A percentile compares a stretch with the other conserved stretches of the same genome.
phyloP scores from a whole-genome alignment of 2,113 vertebrate genomes.

The Phasianus colchicus region DNA sequence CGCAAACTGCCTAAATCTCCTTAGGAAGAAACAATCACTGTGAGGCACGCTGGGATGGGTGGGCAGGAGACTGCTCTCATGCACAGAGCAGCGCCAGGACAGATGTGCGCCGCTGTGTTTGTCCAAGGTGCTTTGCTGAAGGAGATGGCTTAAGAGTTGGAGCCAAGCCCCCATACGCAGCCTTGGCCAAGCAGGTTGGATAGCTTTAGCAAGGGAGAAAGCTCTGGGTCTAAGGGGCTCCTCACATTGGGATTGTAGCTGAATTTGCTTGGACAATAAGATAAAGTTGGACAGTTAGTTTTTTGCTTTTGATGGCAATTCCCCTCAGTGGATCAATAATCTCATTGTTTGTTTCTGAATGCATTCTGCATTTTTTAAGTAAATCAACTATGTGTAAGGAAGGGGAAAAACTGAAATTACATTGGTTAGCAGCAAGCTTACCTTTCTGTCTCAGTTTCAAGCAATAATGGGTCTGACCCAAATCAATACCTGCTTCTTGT shows the following conservation, averaged over 20 bases:
- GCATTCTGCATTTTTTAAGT: neutral
- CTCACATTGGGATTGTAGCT: accelerated
- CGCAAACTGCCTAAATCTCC: slow-evolving; percentile 85
- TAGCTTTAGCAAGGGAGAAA: neutral
- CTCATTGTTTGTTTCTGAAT: neutral
- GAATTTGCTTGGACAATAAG: neutral
- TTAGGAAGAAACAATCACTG: slow-evolving; percentile 83
- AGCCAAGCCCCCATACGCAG: accelerated
- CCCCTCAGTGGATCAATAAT: neutral
- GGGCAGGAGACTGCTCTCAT: neutral
- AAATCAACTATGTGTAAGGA: neutral
- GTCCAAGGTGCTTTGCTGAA: accelerated
- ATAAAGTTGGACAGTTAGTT: neutral
- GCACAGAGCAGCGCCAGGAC: neutral
- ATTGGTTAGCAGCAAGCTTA: neutral
- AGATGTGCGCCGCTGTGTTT: neutral
- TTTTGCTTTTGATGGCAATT: neutral
- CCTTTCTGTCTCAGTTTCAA: neutral
- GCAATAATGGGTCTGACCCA: neutral
- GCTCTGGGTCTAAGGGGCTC: accelerated
- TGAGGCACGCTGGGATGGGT: slow-evolving; percentile 49
- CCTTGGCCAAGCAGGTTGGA: accelerated
- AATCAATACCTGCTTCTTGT: neutral
- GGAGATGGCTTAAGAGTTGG: neutral
- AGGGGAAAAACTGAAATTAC: neutral